Conservation (phyloP, 1,140 invertebrate genomes). For the Drosophila tristis region DNA sequence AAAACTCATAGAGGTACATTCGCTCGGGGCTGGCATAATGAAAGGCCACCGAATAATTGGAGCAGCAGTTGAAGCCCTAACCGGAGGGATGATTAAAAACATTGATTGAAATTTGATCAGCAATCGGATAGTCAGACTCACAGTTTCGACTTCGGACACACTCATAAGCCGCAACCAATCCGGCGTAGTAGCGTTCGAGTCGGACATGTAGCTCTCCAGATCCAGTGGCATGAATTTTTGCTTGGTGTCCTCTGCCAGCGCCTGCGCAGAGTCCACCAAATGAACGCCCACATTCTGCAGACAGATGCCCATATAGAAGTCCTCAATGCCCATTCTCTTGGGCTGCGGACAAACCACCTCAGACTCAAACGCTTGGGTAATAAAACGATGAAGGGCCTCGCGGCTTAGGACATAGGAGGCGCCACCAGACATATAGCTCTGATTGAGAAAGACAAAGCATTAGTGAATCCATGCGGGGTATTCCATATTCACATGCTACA, state of each 20-base stretch:
- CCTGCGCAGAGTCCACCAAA: conserved; percentile 49
- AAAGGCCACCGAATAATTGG: conserved; percentile 65
- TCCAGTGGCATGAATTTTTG: conserved; percentile 62
- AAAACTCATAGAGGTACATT: conserved; percentile 69
- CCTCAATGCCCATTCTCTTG: conserved; percentile 92
- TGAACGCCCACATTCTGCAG: conserved; percentile 94
- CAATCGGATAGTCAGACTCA: conserved; percentile 9
- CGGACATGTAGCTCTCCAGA: conserved; percentile 86
- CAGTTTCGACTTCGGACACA: conserved; percentile 34
- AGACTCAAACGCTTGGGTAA: conserved; percentile 89
- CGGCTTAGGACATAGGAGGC: conserved; percentile 96
- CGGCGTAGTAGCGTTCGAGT: conserved; percentile 47
- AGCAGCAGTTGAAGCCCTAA: conserved; percentile 59
- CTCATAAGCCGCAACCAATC: conserved; percentile 62
- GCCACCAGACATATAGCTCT: conserved; percentile 98
- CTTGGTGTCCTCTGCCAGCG: conserved; percentile 34
- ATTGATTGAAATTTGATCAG: background rate
- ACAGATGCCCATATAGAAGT: conserved; percentile 97
- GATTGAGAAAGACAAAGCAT: background rate
- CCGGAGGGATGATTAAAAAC: background rate
- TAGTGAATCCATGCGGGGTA: background rate
- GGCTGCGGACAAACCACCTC: conserved; percentile 87
- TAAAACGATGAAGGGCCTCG: conserved; percentile 90
- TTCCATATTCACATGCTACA: background rate
- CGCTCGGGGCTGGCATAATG: conserved; percentile 61